Evolutionary conservation across 2,113 vertebrate species (phyloP).

Genomic region (Carollia perspicillata): DNA sequence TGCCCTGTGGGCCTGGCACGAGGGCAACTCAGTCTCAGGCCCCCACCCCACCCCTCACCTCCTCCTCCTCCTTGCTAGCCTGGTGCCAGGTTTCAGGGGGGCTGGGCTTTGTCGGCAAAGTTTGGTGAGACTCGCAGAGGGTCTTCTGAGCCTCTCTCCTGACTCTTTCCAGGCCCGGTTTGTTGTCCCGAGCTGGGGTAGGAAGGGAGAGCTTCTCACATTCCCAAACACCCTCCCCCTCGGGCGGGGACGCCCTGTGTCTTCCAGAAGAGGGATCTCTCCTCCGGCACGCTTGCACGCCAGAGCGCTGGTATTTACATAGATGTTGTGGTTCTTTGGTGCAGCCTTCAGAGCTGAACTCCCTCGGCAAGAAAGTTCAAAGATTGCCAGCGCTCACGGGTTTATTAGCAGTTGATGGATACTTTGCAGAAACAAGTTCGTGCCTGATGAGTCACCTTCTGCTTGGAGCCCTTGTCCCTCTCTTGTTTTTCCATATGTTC

Average conservation of each 20-base stretch:
- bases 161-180: background rate
- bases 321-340: background rate
- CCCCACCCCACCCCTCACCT: background rate
- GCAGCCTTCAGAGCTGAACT: background rate
- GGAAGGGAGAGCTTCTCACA: background rate
- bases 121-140: slow-evolving; percentile 28
- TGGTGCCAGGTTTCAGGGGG: slow-evolving; percentile 85
- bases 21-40: slow-evolving; percentile 72
- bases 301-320: background rate
- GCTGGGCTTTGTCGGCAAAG: slow-evolving; percentile 73
- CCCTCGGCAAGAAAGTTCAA: background rate
- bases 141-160: fast-evolving
- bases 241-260: background rate
- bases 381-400: background rate
- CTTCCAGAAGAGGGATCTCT: background rate
- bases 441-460: slow-evolving; percentile 69
- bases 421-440: slow-evolving; percentile 55
- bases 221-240: background rate
- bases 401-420: slow-evolving; percentile 73
- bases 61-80: slow-evolving; percentile 38
- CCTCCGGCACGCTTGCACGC: background rate
- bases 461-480: slow-evolving; percentile 20
- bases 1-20: background rate
- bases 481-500: slow-evolving; percentile 55
- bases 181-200: background rate